Base-by-base conservation (phyloP, 2,113 vertebrate species). In the Hippolais icterina region DNA sequence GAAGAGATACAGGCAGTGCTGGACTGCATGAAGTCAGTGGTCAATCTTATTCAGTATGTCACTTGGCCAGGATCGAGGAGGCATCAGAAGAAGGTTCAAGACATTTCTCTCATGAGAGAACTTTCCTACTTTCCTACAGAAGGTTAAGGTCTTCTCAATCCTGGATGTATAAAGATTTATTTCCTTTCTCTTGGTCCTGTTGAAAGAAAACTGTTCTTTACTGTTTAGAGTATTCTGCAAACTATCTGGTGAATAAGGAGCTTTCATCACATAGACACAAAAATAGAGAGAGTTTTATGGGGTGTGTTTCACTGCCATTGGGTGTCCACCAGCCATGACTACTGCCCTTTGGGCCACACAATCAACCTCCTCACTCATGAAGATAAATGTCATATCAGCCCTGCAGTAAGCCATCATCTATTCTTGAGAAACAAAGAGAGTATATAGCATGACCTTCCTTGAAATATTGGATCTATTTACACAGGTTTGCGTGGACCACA, bases 391-490 rank as follows among this genome's bases (percentile, higher is more conserved):
- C 59, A 21, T 96, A 97, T 96, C 96, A 87, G 83, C 72, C 90
- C 80, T 72, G 94, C 87, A 97, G 95, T 94, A 97, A 94, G 89
- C 96, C 95, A 97, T 98, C 97, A 97, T 98, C 97, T 97, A 65
- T 98, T 97, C 94, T 97, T 97, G 90, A 96, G 96, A 96, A 96
- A 97, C 90, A 96, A 96, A 96, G 97, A 97, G 93, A 97, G 95
- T 96, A 96, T 97, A 98, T 92, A 97, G 95, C 96, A 97, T 96
- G 97, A 97, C 97, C 97, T 98, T 96, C 91, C 92, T 98, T 98
- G 97, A 98, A 98, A 98, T 98, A 98, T 97, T 98, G 97, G 96
- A 97, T 98, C 98, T 98, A 97, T 98, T 98, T 98, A 98, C 97
- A 97, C 83, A 6, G 89, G 95, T 96, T 97, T 97, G 97, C 31